Evolutionary conservation across 2,888 invertebrate genomes (phyloP).

Genomic region (Druceiella hillmani): DNA sequence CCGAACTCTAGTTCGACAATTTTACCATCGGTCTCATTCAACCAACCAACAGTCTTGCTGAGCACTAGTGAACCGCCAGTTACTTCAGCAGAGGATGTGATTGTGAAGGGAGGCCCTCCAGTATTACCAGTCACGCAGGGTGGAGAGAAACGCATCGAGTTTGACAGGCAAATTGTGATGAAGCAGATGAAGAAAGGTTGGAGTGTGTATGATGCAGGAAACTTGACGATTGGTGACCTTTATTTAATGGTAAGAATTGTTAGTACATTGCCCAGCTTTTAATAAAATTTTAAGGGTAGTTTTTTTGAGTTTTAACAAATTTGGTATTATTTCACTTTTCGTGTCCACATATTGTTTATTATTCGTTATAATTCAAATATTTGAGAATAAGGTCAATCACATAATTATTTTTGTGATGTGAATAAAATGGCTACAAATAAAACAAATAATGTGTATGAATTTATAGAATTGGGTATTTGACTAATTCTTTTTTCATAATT

Average conservation of each 20-base stretch:
- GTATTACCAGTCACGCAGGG: slow-evolving; percentile 25
- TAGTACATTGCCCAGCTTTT: background rate
- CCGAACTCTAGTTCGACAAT: too few relatives aligned
- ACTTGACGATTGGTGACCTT: slow-evolving; percentile 82
- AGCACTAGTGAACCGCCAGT: slow-evolving; percentile 22
- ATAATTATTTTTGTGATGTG: too few relatives aligned
- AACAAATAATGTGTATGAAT: too few relatives aligned
- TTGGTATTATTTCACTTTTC: background rate
- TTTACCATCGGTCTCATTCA: too few relatives aligned
- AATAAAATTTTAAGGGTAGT: background rate
- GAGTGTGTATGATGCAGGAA: slow-evolving; percentile 70
- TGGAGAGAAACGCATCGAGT: slow-evolving; percentile 30
- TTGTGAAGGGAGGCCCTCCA: slow-evolving; percentile 23
- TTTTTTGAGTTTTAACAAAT: background rate
- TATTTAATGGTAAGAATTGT: slow-evolving; percentile 69
- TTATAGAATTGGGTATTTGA: too few relatives aligned
- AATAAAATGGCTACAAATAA: too few relatives aligned
- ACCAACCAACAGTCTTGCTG: too few relatives aligned
- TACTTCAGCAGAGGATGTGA: background rate
- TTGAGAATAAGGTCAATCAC: too few relatives aligned
- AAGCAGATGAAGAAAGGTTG: slow-evolving; percentile 63
- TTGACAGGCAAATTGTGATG: slow-evolving; percentile 37
- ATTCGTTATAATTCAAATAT: too few relatives aligned
- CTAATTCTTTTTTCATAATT: too few relatives aligned
- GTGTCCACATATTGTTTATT: background rate